Conservation (phyloP, 2,888 invertebrate species). For the Synergus gifuensis region DNA sequence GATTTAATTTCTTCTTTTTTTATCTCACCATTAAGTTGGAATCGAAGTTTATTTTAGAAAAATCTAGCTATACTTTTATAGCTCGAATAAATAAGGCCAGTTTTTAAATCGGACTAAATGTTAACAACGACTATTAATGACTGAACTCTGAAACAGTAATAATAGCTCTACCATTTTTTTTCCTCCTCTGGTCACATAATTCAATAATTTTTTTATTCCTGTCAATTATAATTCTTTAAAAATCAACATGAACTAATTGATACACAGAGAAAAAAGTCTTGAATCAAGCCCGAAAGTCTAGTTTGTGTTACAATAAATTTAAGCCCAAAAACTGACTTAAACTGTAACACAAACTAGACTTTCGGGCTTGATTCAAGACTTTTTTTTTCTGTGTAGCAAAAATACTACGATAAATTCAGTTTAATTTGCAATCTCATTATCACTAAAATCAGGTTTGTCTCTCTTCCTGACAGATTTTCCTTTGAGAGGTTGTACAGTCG, state of each 20-base stretch:
- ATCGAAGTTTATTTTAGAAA: neutral
- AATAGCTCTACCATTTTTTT: no score
- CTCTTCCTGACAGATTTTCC: conserved; percentile 6
- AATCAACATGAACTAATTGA: neutral
- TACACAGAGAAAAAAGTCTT: no score
- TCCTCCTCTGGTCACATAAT: no score
- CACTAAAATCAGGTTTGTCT: neutral
- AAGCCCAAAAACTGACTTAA: no score
- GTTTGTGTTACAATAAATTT: no score
- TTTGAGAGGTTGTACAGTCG: neutral
- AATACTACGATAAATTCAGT: neutral
- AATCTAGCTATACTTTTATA: neutral
- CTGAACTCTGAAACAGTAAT: no score
- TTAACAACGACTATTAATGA: neutral
- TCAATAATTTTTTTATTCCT: neutral
- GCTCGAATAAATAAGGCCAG: neutral
- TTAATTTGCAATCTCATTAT: neutral
- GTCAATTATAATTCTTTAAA: neutral
- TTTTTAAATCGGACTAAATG: neutral
- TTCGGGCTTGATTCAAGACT: no score
- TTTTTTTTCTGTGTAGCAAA: no score
- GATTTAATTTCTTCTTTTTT: conserved; percentile 7
- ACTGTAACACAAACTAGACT: no score
- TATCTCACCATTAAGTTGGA: neutral
- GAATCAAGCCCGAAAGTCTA: no score